These are phyloP conservation scores for Neomicropteryx cornuta DNA, from an alignment of 1,140 invertebrate genomes.

Conservation along the genomic window DNA sequence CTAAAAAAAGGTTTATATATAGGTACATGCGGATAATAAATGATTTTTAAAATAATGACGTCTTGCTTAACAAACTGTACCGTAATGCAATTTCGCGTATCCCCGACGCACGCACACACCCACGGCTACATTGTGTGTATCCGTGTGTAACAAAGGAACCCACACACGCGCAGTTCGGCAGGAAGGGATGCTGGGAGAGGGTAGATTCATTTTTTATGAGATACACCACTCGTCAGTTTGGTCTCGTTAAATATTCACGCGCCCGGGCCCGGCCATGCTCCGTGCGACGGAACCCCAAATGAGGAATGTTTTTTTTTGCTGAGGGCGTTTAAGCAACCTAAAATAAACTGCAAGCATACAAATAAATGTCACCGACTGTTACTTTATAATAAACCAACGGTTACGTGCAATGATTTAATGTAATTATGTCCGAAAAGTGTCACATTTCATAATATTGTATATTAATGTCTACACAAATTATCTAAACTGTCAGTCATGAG, in stretches of 20 bases:
- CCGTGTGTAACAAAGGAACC: neutral
- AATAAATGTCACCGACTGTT: too few species aligned
- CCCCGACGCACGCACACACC: neutral
- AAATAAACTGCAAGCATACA: too few species aligned
- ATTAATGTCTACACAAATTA: too few species aligned
- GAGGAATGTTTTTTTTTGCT: neutral
- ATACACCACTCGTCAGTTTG: constrained; percentile 40
- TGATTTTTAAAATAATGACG: too few species aligned
- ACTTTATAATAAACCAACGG: too few species aligned
- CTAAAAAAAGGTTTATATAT: too few species aligned
- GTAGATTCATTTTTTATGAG: constrained; percentile 35
- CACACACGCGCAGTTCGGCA: neutral
- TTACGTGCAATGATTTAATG: too few species aligned
- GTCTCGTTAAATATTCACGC: constrained; percentile 34
- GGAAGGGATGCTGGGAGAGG: constrained; percentile 17
- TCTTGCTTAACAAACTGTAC: too few species aligned
- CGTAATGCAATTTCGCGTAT: neutral
- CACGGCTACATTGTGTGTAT: neutral
- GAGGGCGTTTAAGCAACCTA: neutral
- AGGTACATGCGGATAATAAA: too few species aligned
- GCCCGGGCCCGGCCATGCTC: constrained; percentile 2
- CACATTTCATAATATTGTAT: too few species aligned
- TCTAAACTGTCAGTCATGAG: too few species aligned
- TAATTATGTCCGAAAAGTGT: too few species aligned
- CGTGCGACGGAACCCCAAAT: neutral